A percentile compares a stretch with the other conserved stretches of the same genome.
These are phyloP conservation scores for Brachypteracias leptosomus DNA, from an alignment of 2,113 vertebrate species.

Conservation along the genomic window DNA sequence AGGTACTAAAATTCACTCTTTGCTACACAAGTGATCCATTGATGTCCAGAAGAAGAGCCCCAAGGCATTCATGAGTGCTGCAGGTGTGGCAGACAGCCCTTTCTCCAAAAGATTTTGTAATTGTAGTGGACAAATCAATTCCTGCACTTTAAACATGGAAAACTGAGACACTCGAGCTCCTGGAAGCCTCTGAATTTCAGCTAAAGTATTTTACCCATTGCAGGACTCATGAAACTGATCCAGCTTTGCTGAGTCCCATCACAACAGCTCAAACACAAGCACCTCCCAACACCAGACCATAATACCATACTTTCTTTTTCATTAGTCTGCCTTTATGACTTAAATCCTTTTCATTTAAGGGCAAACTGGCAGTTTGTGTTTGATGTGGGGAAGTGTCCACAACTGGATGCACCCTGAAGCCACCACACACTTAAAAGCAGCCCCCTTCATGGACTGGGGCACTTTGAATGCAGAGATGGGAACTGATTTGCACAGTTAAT, in stretches of 20 bases:
- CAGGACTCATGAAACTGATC: neutral
- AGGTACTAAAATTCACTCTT: neutral
- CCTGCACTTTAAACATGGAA: neutral
- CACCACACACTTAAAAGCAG: neutral
- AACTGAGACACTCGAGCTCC: neutral
- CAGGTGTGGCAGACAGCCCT: neutral
- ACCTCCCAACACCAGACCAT: neutral
- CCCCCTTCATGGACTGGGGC: neutral
- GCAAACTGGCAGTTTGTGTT: neutral
- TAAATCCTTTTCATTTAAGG: neutral
- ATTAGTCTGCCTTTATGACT: neutral
- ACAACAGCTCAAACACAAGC: neutral
- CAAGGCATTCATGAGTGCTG: neutral
- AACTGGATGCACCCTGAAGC: neutral
- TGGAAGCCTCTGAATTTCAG: neutral
- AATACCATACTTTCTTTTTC: neutral
- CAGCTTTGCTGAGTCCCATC: neutral
- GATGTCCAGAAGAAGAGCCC: neutral
- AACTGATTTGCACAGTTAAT: neutral
- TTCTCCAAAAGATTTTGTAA: neutral
- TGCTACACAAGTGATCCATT: neutral
- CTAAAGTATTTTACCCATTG: neutral
- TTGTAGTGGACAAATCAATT: neutral
- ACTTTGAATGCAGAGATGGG: neutral
- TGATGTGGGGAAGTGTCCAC: neutral